Base-by-base conservation (phyloP, 1,140 invertebrate species). In the Callitettix versicolor region DNA sequence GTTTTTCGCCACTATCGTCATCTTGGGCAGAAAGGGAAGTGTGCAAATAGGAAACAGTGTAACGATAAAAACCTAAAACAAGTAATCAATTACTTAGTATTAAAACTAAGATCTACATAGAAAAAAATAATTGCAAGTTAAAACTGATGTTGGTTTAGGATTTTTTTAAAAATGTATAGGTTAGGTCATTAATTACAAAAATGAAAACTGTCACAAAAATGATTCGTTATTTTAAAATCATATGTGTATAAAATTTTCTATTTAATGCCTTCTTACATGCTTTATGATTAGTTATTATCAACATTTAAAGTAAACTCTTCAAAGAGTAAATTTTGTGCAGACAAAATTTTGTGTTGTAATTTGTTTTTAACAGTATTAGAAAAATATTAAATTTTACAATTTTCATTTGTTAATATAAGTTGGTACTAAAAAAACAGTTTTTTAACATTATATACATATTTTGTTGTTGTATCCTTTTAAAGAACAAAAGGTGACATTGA, bases 11-110 rank as follows among this genome's bases (percentile, higher is more conserved):
- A 4, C 26, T 22, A 14, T 42, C 57, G 46, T 67, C 65, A 69
- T 63, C 73, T 76, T 30, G 83, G 79, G 66, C 88, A 91, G 69
- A 85, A 84, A 61, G 79, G 79, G 67, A 86, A 85, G 67, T 86
- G 78, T 26, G 88, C 88, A 69, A 89, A 92, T 22, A 92, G 76
- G 68, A 82, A 83, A 70, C 90, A 93, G 67, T 92, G 88, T 60
- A 92, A 76, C 43, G 88, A 91, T 60, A 85, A 78, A 72, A 92
- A 91, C 70, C 89, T 85, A 79, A 43, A 81, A 81, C 66, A 72
- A 73, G 69, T 64, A 64, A 62, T 58, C 33, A 55, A 55, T 58
- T 62, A 58, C n/a, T n/a, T n/a, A n/a, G n/a, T n/a, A n/a, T n/a
- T n/a, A n/a, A n/a, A n/a, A n/a, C n/a, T n/a, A n/a, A n/a, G n/a